Base-by-base conservation (phyloP, 1,140 invertebrate genomes). In the Lordiphosa mommai region DNA sequence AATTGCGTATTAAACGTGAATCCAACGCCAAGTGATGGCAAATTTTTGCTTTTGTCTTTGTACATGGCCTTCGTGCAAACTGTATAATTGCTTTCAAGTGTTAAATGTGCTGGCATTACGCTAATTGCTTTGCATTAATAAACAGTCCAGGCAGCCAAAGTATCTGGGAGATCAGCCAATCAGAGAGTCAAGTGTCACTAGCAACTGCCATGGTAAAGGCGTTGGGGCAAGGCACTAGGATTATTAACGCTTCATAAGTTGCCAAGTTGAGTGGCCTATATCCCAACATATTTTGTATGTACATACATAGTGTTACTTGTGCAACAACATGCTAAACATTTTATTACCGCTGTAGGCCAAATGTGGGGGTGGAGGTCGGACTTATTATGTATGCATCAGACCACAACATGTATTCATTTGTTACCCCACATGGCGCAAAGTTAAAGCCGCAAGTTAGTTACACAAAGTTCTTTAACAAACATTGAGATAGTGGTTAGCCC, bases 41-140 rank as follows among this genome's bases (percentile, higher is more conserved):
- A 43, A 38, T 47, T 48, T 38, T 33, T 5, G 1, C 33, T 59
- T 33, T 17, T 47, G 27, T 10, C 53, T 32, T 59, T 60, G 30
- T 12, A 29, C 13, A 10, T 4, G 4, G 16, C 40, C 20, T 13
- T 12, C 5, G 13, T 56, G 34, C 47, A 20, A 32, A 37, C 12
- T 36, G 48, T 52, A 27, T 27, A 63, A 44, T 38, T 44, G 61
- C 37, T 50, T 65, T 50, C 40, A 16, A 50, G 49, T 29, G 50
- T 51, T 65, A 40, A 66, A 66, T 65, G 61, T 38, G 40, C 44
- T 32, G 58, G 30, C 43, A 8, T 51, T 43, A 52, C 44, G 60
- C 27, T 60, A 74, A 74, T 65, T 70, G 43, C 52, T 69, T 48
- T 65, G 50, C 43, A 74, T 64, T 69, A 69, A 74, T 69, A 61